These are phyloP conservation scores for Manis crassicaudata DNA, from an alignment of 2,797 vertebrate genomes.

Conservation along the genomic window DNA sequence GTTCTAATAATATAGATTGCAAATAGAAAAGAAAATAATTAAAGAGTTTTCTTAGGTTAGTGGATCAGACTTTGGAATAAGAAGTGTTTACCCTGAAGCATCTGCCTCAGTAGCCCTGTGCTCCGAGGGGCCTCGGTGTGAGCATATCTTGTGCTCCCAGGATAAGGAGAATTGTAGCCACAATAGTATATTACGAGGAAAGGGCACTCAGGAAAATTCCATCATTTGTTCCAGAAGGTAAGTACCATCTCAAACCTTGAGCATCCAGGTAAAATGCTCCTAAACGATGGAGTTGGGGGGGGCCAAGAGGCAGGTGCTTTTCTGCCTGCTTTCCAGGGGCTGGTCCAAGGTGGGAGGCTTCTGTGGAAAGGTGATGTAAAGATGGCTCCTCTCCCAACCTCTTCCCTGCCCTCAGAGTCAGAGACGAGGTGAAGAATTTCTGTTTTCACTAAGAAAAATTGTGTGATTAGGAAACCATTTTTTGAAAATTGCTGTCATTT, in stretches of 20 bases:
- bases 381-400: not conserved
- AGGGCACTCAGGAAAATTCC: not conserved
- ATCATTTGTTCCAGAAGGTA: not conserved
- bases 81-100: not conserved
- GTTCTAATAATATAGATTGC: not conserved
- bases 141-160: not conserved
- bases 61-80: not conserved
- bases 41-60: not conserved
- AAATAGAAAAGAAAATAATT: not conserved
- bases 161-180: not conserved
- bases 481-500: not conserved
- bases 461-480: not conserved
- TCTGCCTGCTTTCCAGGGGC: not conserved
- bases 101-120: not conserved
- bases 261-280: not conserved
- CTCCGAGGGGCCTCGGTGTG: not conserved
- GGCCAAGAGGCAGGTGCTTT: not conserved
- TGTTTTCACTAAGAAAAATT: not conserved
- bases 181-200: not conserved
- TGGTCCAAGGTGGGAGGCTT: not conserved
- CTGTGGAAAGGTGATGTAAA: fast-evolving
- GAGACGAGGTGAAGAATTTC: too few relatives aligned
- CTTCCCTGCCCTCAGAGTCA: not conserved
- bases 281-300: not conserved
- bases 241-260: not conserved